Evolutionary conservation across 2,888 invertebrate genomes (phyloP).

Genomic region (Nephrocerus scutellatus): DNA sequence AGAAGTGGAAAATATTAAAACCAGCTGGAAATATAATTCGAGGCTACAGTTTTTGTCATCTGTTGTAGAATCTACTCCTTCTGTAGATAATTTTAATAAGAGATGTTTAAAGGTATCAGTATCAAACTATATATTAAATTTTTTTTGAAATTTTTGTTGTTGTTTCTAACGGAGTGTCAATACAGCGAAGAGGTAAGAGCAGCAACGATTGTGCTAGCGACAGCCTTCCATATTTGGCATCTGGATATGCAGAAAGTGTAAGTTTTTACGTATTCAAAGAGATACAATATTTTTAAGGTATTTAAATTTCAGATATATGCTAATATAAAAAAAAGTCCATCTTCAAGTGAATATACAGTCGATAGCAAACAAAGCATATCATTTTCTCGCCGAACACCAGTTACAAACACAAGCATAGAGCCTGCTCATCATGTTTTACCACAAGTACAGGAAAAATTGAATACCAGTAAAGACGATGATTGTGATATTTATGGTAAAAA

Average conservation of each 20-base stretch:
- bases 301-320: conserved; percentile 3
- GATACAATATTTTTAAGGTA: background rate
- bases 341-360: background rate
- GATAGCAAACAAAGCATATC: conserved; percentile 1
- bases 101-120: conserved; percentile 2
- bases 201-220: conserved; percentile 1
- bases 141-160: too few species aligned
- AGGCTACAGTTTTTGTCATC: conserved; percentile 1
- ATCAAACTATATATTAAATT: too few species aligned
- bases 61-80: background rate
- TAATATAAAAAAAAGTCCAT: too few species aligned
- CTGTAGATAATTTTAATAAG: conserved; percentile 2
- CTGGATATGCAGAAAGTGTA: conserved; percentile 6
- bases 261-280: too few species aligned
- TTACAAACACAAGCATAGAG: conserved; percentile 5
- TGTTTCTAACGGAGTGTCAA: too few species aligned
- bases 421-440: conserved; percentile 2
- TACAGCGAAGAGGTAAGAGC: conserved; percentile 3
- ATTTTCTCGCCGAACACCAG: background rate
- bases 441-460: conserved; percentile 3
- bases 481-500: conserved; percentile 6
- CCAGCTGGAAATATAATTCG: conserved; percentile 6
- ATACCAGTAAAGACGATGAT: background rate
- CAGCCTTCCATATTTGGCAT: conserved; percentile 5
- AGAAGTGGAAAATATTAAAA: conserved; percentile 1